Conservation (phyloP, 2,797 vertebrate species). For the Oceanodroma leucorhoa region DNA sequence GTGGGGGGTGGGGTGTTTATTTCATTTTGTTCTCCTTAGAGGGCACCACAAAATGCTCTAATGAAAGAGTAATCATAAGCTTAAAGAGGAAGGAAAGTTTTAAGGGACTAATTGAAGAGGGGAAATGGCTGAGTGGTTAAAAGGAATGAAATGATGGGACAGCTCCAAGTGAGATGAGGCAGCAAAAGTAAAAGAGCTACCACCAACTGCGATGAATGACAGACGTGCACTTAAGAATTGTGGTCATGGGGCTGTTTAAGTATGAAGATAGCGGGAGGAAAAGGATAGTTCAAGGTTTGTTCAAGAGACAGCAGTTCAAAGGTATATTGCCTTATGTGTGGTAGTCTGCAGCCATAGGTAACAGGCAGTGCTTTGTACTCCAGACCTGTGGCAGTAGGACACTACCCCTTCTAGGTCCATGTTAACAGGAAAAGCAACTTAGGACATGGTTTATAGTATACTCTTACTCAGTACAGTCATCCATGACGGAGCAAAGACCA, state of each 20-base stretch:
- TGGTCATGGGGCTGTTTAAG: background rate
- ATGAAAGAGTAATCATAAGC: conserved; percentile 10
- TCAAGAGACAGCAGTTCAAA: background rate
- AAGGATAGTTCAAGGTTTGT: background rate
- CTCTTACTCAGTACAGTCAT: background rate
- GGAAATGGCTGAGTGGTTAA: conserved; percentile 18
- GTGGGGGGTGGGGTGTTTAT: background rate
- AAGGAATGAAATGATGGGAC: conserved; percentile 31
- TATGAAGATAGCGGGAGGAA: background rate
- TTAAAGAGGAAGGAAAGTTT: conserved; percentile 21
- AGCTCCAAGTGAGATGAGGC: conserved; percentile 32
- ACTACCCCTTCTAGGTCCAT: background rate
- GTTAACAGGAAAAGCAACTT: background rate
- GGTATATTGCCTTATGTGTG: rapidly evolving
- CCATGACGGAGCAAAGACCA: rapidly evolving
- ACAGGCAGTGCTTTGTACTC: background rate
- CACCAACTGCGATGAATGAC: background rate
- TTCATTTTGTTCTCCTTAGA: background rate
- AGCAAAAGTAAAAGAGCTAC: conserved; percentile 25
- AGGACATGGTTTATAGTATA: background rate
- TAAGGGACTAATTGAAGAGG: conserved; percentile 35
- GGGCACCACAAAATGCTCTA: background rate
- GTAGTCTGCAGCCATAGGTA: background rate
- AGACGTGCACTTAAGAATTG: background rate
- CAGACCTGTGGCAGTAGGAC: background rate